Evolutionary conservation across 2,888 invertebrate species (phyloP).

Genomic region (Prenolepis imparis): DNA sequence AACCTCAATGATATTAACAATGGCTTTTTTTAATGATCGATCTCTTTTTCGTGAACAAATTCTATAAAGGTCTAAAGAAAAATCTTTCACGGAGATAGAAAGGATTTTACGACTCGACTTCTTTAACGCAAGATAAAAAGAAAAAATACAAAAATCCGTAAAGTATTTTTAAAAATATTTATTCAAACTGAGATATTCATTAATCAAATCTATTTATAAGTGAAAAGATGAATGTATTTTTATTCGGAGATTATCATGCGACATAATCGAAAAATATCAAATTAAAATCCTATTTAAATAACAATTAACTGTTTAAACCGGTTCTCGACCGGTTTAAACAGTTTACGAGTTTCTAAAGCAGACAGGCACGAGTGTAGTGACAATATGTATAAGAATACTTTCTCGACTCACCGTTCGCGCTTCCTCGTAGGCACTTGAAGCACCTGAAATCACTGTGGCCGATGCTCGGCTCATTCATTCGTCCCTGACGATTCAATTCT

Average conservation of each 20-base stretch:
- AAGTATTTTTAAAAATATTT: not conserved
- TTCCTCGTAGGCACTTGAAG: slow-evolving; percentile 53
- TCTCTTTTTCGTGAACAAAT: slow-evolving; percentile 21
- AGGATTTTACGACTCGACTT: not conserved
- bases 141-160: not conserved
- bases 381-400: slow-evolving; percentile 59
- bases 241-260: not conserved
- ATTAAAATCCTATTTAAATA: not conserved
- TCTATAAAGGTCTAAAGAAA: slow-evolving; percentile 7
- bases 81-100: slow-evolving; percentile 2
- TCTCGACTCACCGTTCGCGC: slow-evolving; percentile 39
- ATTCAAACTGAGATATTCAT: not conserved
- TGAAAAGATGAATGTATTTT: slow-evolving; percentile 1
- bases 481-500: slow-evolving; percentile 74
- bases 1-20: slow-evolving; percentile 61
- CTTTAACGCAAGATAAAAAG: not conserved
- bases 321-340: not conserved
- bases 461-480: slow-evolving; percentile 64
- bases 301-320: slow-evolving; percentile 27
- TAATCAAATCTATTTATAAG: not conserved
- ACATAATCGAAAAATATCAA: not conserved
- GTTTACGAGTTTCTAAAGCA: not conserved
- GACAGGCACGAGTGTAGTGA: not conserved
- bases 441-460: slow-evolving; percentile 68
- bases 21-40: slow-evolving; percentile 61